Percentiles rank a stretch among this genome's conserved stretches.
Conservation (phyloP, 2,797 vertebrate genomes). For the Acanthurus lineatus region DNA sequence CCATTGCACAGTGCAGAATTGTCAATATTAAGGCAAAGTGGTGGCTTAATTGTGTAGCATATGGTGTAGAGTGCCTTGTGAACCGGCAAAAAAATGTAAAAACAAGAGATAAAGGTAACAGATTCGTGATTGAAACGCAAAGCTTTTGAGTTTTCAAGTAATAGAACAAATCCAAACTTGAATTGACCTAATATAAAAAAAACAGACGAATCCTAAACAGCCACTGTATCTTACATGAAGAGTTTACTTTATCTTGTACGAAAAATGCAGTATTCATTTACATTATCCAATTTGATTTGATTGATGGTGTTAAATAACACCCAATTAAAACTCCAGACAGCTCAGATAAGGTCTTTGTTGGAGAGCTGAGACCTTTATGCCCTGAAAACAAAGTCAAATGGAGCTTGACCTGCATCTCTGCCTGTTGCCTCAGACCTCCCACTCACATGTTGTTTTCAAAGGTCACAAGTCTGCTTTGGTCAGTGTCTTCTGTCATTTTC, state of each 20-base stretch:
- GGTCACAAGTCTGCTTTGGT: conserved; percentile 63
- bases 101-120: neutral
- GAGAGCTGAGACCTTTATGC: conserved; percentile 54
- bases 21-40: conserved; percentile 64
- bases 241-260: neutral
- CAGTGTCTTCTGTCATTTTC: conserved; percentile 58
- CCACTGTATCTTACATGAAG: neutral
- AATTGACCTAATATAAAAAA: neutral
- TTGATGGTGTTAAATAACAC: neutral
- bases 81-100: neutral
- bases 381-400: conserved; percentile 70
- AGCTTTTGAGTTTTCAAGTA: neutral
- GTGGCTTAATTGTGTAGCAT: conserved; percentile 6
- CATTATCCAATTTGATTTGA: neutral
- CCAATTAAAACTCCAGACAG: neutral
- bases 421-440: conserved; percentile 70
- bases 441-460: conserved; percentile 66
- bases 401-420: conserved; percentile 63
- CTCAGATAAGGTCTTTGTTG: conserved; percentile 26
- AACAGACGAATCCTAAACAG: neutral
- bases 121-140: neutral
- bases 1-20: conserved; percentile 54
- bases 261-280: no score
- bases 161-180: neutral
- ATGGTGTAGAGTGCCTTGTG: neutral